Evolutionary conservation across 2,113 vertebrate species (phyloP).

Genomic region (Lethenteron camtschaticum): DNA sequence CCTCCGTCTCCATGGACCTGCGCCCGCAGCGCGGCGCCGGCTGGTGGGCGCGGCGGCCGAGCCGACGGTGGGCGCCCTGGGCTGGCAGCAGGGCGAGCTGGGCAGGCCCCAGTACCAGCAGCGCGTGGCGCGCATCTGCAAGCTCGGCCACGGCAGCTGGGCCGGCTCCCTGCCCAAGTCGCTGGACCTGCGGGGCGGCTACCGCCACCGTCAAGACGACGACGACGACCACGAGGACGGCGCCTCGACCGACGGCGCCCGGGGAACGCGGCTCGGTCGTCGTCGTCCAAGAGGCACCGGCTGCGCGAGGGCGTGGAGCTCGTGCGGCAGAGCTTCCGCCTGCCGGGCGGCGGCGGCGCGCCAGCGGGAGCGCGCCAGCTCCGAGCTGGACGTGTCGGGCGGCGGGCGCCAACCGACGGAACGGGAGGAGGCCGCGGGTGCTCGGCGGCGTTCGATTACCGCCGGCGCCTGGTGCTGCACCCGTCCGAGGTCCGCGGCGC

Average conservation of each 20-base stretch:
- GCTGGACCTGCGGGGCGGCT: neutral
- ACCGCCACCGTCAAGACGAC: slow-evolving; percentile 2
- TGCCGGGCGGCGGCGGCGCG: slow-evolving; percentile 3
- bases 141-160: neutral
- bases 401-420: neutral
- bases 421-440: neutral
- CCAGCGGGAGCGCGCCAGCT: neutral
- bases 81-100: neutral
- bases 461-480: neutral
- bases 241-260: neutral
- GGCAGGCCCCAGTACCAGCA: neutral
- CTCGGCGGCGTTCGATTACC: neutral
- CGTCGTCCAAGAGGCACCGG: neutral
- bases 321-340: slow-evolving; percentile 3
- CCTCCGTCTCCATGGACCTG: neutral
- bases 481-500: neutral
- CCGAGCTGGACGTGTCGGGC: neutral
- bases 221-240: neutral
- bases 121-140: neutral
- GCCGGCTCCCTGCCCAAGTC: too few species aligned
- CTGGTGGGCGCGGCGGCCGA: neutral
- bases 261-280: too few species aligned
- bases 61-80: neutral
- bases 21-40: neutral
- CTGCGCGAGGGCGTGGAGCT: neutral